Evolutionary conservation across 2,797 vertebrate genomes (phyloP).

Genomic region (Pyrocephalus nanus): DNA sequence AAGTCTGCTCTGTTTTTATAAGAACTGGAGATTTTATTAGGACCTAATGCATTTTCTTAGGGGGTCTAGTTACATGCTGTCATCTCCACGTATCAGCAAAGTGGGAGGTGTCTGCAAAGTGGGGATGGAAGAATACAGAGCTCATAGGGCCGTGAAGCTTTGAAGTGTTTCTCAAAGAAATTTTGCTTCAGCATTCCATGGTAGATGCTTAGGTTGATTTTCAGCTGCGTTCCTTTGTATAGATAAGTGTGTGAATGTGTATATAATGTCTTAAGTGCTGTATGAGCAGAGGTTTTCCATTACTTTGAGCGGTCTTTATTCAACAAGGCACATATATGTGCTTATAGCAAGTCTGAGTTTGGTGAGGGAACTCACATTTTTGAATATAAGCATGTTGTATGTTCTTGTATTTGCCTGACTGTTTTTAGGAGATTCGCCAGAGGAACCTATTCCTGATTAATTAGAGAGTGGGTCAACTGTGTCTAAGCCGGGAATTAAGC

Average conservation of each 20-base stretch:
- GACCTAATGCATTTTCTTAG: not conserved
- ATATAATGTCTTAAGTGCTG: not conserved
- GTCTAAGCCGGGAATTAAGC: not conserved
- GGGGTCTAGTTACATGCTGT: not conserved
- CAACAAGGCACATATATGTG: not conserved
- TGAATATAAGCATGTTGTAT: not conserved
- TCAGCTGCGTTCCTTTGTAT: not conserved
- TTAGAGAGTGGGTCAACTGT: not conserved
- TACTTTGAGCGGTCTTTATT: not conserved
- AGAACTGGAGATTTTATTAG: not conserved
- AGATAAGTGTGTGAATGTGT: not conserved
- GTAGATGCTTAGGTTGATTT: not conserved
- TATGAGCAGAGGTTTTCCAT: not conserved
- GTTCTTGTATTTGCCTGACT: not conserved
- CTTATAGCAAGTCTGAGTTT: not conserved
- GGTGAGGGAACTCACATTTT: not conserved
- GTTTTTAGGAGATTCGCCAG: not conserved
- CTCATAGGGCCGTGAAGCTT: not conserved
- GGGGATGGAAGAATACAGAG: not conserved
- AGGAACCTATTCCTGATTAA: not conserved
- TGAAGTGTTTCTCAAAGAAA: not conserved
- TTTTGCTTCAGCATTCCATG: not conserved
- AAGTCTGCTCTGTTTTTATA: not conserved
- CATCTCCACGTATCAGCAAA: not conserved
- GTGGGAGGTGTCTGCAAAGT: not conserved